Conservation (phyloP, 1,140 invertebrate species). For the Bombus cullumanus region DNA sequence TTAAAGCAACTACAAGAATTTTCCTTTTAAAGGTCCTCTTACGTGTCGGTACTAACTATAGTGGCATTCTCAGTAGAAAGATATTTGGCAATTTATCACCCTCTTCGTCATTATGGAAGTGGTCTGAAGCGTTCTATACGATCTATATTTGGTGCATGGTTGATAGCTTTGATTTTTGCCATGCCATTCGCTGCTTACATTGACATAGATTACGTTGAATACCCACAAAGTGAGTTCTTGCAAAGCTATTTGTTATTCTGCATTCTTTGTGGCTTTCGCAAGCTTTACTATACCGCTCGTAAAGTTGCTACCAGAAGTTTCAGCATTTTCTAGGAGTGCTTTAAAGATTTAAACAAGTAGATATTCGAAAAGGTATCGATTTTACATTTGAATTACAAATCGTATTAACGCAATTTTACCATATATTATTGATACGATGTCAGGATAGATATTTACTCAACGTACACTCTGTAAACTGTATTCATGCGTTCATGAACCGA, state of each 20-base stretch:
- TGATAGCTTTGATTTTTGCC: slow-evolving; percentile 89
- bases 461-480: background rate
- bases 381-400: background rate
- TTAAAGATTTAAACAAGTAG: background rate
- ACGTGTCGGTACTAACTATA: slow-evolving; percentile 95
- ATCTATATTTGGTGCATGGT: slow-evolving; percentile 92
- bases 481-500: background rate
- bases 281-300: background rate
- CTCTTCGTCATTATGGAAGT: slow-evolving; percentile 90
- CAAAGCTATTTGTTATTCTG: too few species aligned
- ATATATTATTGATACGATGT: background rate
- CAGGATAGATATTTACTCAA: background rate
- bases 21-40: slow-evolving; percentile 86
- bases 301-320: background rate
- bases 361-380: background rate
- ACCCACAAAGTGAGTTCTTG: slow-evolving; percentile 85
- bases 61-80: slow-evolving; percentile 93
- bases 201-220: slow-evolving; percentile 87
- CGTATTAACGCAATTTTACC: background rate
- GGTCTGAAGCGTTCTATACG: slow-evolving; percentile 90
- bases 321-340: background rate
- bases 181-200: slow-evolving; percentile 90
- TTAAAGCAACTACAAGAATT: background rate
- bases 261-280: background rate
- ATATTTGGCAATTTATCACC: slow-evolving; percentile 96